A percentile compares a stretch with the other conserved stretches of the same genome.
Conservation (phyloP, 2,113 vertebrate genomes). For the Apaloderma vittatum region DNA sequence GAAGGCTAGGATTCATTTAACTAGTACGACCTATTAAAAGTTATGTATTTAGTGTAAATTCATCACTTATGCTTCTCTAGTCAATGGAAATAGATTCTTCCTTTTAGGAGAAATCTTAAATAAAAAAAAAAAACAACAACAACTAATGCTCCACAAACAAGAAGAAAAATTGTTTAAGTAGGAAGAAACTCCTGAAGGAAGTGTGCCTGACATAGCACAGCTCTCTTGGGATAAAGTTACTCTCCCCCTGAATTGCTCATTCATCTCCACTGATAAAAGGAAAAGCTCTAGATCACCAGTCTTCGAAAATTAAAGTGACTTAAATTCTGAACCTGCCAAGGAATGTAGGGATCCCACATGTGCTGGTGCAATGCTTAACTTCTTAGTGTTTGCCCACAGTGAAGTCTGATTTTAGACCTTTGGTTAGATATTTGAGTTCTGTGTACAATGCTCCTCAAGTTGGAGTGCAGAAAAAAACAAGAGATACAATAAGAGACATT, state of each 20-base stretch:
- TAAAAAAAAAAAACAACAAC: neutral
- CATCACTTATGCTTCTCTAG: neutral
- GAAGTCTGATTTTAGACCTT: neutral
- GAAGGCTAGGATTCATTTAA: neutral
- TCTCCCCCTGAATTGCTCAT: neutral
- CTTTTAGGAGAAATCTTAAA: neutral
- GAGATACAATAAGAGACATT: neutral
- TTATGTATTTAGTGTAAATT: neutral
- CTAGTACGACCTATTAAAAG: neutral
- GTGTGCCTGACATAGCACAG: neutral
- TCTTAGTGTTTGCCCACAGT: neutral
- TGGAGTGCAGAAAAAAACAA: neutral
- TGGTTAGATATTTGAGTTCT: neutral
- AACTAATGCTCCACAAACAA: neutral
- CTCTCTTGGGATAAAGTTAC: neutral
- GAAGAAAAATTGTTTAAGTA: neutral
- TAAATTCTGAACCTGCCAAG: neutral
- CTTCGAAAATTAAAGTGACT: neutral
- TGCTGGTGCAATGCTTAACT: neutral
- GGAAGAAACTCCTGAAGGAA: neutral
- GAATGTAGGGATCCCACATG: rapidly evolving
- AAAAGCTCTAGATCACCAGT: neutral
- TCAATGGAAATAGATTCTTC: neutral
- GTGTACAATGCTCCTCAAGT: neutral
- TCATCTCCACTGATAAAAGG: neutral